Evolutionary conservation across 2,888 invertebrate species (phyloP).

Genomic region (Oligia strigilis): DNA sequence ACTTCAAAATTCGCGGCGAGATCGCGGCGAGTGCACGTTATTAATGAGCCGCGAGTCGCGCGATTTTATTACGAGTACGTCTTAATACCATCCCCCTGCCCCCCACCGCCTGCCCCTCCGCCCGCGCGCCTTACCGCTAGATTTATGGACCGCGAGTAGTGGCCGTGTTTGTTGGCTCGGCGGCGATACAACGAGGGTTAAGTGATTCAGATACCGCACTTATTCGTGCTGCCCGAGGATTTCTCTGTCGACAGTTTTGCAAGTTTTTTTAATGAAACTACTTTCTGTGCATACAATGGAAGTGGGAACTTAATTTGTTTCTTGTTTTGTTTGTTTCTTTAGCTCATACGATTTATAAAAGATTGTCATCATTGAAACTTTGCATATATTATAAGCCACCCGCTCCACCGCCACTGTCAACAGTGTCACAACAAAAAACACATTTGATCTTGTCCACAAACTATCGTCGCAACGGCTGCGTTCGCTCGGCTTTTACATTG

Average conservation of each 20-base stretch:
- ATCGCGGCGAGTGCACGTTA: slow-evolving; percentile 42
- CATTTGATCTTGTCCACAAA: not conserved
- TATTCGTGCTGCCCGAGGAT: slow-evolving; percentile 22
- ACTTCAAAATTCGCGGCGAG: not conserved
- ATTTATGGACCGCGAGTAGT: slow-evolving; percentile 54
- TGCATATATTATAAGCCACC: too few species aligned
- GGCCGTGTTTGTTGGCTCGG: slow-evolving; percentile 40
- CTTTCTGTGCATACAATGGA: slow-evolving; percentile 10
- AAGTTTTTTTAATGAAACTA: slow-evolving; percentile 26
- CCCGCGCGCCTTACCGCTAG: slow-evolving; percentile 22
- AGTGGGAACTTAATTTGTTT: slow-evolving; percentile 12
- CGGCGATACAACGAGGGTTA: slow-evolving; percentile 43
- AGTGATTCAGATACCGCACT: slow-evolving; percentile 60
- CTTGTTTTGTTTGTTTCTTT: slow-evolving; percentile 11
- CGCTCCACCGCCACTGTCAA: too few species aligned
- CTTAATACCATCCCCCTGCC: slow-evolving; percentile 41
- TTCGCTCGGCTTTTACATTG: too few species aligned
- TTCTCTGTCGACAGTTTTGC: slow-evolving; percentile 42
- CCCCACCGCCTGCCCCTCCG: not conserved
- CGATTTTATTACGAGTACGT: slow-evolving; percentile 60
- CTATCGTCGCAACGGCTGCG: too few species aligned
- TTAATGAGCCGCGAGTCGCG: slow-evolving; percentile 62
- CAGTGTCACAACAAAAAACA: not conserved
- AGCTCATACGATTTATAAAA: not conserved
- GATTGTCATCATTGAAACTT: too few species aligned